Conservation (phyloP, 2,888 invertebrate genomes). For the Eurytoma californica region DNA sequence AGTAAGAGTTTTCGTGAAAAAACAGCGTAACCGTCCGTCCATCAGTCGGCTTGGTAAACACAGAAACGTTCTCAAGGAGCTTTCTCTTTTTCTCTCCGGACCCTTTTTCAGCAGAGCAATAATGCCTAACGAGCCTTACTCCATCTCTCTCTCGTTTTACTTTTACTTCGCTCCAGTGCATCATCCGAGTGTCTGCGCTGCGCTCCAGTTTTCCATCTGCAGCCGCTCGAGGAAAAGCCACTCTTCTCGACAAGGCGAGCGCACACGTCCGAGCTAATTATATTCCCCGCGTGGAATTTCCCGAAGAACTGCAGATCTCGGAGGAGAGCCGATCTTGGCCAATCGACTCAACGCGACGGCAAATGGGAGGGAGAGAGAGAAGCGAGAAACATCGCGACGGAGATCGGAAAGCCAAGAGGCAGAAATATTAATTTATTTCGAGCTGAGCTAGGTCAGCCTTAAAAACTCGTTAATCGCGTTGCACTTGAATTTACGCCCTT, state of each 20-base stretch:
- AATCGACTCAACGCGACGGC: conserved; percentile 28
- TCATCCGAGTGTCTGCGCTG: neutral
- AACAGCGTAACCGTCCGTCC: neutral
- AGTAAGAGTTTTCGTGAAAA: neutral
- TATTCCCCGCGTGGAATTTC: conserved; percentile 39
- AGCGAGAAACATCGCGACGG: neutral
- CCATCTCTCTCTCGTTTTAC: neutral
- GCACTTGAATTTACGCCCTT: conserved; percentile 4
- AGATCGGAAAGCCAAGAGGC: neutral
- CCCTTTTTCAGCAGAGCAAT: neutral
- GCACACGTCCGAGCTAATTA: conserved; percentile 36
- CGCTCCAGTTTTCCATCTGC: neutral
- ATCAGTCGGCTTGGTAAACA: neutral
- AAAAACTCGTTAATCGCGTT: neutral
- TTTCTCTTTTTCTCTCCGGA: neutral
- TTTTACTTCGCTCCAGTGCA: neutral
- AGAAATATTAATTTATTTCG: conserved; percentile 53
- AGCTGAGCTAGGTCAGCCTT: conserved; percentile 15
- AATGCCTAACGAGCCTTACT: neutral
- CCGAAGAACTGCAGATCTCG: conserved; percentile 46
- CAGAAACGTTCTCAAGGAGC: conserved; percentile 5
- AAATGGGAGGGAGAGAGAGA: conserved; percentile 13
- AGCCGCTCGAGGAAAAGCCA: neutral
- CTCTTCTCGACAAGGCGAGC: neutral
- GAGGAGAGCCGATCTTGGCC: neutral